Evolutionary conservation across 2,888 invertebrate species (phyloP).

Genomic region (Adelognathus sp.): DNA sequence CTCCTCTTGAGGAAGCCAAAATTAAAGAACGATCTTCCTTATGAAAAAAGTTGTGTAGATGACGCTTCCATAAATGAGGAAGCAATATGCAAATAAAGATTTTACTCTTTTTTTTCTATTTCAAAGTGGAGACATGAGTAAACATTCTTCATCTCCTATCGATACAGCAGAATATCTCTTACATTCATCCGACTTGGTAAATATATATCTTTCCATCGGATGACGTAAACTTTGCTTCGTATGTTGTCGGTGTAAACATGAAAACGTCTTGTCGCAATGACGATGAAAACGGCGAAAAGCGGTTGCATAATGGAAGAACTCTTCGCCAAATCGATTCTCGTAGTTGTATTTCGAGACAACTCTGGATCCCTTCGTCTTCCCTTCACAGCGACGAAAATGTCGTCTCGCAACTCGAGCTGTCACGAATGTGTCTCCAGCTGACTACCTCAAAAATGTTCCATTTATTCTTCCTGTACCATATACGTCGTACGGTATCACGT

Average conservation of each 20-base stretch:
- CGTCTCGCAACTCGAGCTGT: conserved; percentile 39
- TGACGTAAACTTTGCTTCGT: neutral
- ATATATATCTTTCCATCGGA: neutral
- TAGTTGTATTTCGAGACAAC: neutral
- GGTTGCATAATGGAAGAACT: neutral
- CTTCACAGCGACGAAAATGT: conserved; percentile 18
- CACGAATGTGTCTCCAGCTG: conserved; percentile 33
- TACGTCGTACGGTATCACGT: neutral
- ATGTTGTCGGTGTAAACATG: neutral
- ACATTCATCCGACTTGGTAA: neutral
- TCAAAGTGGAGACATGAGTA: neutral
- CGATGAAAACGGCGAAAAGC: neutral
- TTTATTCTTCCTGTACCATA: conserved; percentile 21
- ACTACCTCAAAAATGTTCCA: conserved; percentile 29
- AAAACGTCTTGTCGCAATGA: neutral
- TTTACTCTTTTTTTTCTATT: neutral
- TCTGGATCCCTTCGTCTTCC: conserved; percentile 9
- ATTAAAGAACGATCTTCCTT: no score
- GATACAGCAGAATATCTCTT: neutral
- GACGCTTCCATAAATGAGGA: no score
- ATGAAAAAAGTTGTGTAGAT: no score
- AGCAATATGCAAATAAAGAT: no score
- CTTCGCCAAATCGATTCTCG: neutral
- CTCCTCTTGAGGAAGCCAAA: no score
- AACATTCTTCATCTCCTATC: neutral